A percentile compares a stretch with the other conserved stretches of the same genome.
phyloP scores from a whole-genome alignment of 2,113 vertebrate genomes.

The Nibea coibor region DNA sequence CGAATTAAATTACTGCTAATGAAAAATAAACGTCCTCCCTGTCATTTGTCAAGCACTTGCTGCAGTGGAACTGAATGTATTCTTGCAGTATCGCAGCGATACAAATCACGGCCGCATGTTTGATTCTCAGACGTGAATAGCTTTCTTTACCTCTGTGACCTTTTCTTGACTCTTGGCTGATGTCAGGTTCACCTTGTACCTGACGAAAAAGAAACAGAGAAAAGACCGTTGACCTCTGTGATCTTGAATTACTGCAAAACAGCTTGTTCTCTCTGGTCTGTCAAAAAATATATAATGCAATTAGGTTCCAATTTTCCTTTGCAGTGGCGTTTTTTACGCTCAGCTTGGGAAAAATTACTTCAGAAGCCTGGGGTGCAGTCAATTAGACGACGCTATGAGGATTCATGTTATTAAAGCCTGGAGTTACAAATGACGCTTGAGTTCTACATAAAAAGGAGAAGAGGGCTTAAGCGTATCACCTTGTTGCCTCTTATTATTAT shows the following conservation, averaged over 20 bases:
- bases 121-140: background rate
- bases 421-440: slow-evolving; percentile 38
- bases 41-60: background rate
- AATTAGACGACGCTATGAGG: slow-evolving; percentile 30
- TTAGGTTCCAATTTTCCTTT: slow-evolving; percentile 32
- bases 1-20: slow-evolving; percentile 12
- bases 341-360: slow-evolving; percentile 39
- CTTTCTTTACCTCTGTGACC: slow-evolving; percentile 84
- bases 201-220: slow-evolving; percentile 65
- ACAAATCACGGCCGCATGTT: background rate
- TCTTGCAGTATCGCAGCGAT: background rate
- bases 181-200: slow-evolving; percentile 90
- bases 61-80: background rate
- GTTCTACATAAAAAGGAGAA: slow-evolving; percentile 23
- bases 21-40: background rate
- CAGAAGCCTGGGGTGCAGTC: slow-evolving; percentile 33
- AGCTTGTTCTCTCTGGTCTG: background rate
- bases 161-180: slow-evolving; percentile 89
- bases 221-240: slow-evolving; percentile 9
- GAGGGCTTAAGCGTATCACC: slow-evolving; percentile 28
- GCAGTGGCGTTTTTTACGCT: slow-evolving; percentile 25
- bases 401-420: slow-evolving; percentile 34
- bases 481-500: slow-evolving; percentile 47
- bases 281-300: slow-evolving; percentile 19
- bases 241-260: slow-evolving; percentile 25